Percentiles rank a stretch among this genome's conserved stretches.
These are phyloP conservation scores for Tiliacea citrago DNA, from an alignment of 2,888 invertebrate genomes.

Conservation along the genomic window DNA sequence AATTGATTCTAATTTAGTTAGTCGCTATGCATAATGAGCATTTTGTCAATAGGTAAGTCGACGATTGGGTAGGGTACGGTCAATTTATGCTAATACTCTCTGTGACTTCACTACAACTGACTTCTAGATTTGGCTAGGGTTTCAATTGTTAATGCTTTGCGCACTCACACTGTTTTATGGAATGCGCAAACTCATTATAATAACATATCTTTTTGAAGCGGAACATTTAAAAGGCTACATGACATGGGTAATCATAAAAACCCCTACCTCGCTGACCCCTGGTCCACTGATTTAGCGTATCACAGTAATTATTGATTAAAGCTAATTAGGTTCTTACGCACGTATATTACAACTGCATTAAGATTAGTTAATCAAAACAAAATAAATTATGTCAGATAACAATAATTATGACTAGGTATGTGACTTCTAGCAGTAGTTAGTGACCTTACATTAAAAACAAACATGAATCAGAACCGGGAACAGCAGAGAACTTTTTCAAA, in stretches of 20 bases:
- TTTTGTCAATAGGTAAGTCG: constrained; percentile 53
- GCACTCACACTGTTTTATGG: not conserved
- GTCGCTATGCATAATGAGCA: constrained; percentile 45
- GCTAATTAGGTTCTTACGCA: constrained; percentile 11
- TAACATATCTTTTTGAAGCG: too few species aligned
- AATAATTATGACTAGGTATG: not conserved
- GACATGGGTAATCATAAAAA: constrained; percentile 13
- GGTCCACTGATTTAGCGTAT: constrained; percentile 8
- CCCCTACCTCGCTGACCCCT: not conserved
- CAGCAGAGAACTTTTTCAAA: too few species aligned
- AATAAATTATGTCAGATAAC: constrained; percentile 9
- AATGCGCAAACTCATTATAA: not conserved
- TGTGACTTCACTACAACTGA: constrained; percentile 5
- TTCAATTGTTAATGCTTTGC: not conserved
- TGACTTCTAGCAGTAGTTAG: not conserved
- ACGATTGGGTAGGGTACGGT: constrained; percentile 12
- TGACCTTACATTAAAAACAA: too few species aligned
- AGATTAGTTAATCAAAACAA: constrained; percentile 30
- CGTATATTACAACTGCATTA: constrained; percentile 31
- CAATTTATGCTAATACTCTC: constrained; percentile 24
- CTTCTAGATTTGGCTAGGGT: not conserved
- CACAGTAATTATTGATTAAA: not conserved
- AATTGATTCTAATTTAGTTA: constrained; percentile 59
- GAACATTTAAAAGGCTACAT: not conserved
- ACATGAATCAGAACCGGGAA: too few species aligned